phyloP scores from a whole-genome alignment of 2,113 vertebrate species.

The Myiagra hebetior region DNA sequence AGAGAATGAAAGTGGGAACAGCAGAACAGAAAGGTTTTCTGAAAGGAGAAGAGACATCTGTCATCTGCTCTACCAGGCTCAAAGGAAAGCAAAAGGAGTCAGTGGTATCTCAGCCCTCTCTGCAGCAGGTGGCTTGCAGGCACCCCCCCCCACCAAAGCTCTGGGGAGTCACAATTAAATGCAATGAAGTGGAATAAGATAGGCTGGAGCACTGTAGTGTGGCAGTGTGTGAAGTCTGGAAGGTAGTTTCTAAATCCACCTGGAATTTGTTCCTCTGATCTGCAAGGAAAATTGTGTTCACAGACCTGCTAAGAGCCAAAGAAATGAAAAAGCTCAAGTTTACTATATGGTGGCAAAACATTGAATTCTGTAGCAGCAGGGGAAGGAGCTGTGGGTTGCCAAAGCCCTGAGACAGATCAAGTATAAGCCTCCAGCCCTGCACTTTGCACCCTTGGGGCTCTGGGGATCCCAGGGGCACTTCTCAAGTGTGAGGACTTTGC shows the following conservation, averaged over 20 bases:
- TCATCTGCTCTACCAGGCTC: neutral
- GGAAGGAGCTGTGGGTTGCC: neutral
- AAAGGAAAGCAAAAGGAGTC: neutral
- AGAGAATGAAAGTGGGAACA: neutral
- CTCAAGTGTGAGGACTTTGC: neutral
- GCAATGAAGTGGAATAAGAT: neutral
- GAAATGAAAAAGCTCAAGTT: neutral
- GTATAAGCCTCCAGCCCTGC: neutral
- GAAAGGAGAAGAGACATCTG: neutral
- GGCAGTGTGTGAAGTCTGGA: neutral
- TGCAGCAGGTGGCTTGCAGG: slow-evolving; percentile 23
- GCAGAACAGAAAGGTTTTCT: slow-evolving; percentile 3
- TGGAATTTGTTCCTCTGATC: neutral
- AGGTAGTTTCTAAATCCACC: neutral
- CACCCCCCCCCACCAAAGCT: neutral
- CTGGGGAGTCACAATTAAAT: neutral
- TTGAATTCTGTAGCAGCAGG: neutral
- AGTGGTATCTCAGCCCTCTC: neutral
- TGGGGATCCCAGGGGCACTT: neutral
- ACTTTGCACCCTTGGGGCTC: neutral
- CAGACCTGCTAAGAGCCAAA: neutral
- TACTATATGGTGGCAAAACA: neutral
- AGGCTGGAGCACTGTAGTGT: neutral
- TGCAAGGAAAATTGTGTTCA: neutral
- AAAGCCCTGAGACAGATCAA: neutral